Evolutionary conservation across 1,140 invertebrate species (phyloP), one percentile per base, ranked within the genome.

Genomic region (Hyles euphorbiae): DNA sequence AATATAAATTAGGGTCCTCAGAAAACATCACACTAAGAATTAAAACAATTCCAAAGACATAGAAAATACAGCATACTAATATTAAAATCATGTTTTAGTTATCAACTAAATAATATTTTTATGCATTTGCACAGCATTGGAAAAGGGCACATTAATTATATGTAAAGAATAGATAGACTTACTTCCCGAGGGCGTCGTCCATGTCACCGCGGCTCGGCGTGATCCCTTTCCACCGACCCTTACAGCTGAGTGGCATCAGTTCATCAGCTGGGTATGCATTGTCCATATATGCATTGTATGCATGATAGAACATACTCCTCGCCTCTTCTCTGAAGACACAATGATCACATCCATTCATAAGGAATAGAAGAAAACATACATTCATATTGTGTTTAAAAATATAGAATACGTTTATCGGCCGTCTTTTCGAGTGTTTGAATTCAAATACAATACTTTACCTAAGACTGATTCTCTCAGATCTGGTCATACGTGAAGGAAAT

Each of bases 261-360:
- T 99, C 98, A 92, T 99, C 98, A 34, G 98, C 98, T 60, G 98
- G 98, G 91, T 97, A 99, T 11, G 98, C 98, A 92, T 99, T 96
- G 67, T 96, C 93, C 97, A 99, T 99, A 72, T 99, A 99, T 22
- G 96, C 95, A 76, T 94, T 92, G 82, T 98, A 99, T n/a, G 96
- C 98, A 92, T 99, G 98, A 88, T 97, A 97, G 87, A 99, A 99
- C 97, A 99, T 98, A 74, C 97, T 95, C 49, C 95, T 90, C 9
- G 97, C 93, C 89, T 98, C 94, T 70, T 96, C 93, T 79, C 96
- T 96, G 75, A 46, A 91, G 90, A 54, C 11, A 60, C 61, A 67
- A 66, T 22, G 22, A 22, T 22, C 22, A 22, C 22, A 22, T 22
- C 22, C 22, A 22, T 22, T 22, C 22, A 22, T 22, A 22, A 22